These are phyloP conservation scores for Porites lobata DNA, from an alignment of 92 coral and sea anemone species.

Conservation along the genomic window DNA sequence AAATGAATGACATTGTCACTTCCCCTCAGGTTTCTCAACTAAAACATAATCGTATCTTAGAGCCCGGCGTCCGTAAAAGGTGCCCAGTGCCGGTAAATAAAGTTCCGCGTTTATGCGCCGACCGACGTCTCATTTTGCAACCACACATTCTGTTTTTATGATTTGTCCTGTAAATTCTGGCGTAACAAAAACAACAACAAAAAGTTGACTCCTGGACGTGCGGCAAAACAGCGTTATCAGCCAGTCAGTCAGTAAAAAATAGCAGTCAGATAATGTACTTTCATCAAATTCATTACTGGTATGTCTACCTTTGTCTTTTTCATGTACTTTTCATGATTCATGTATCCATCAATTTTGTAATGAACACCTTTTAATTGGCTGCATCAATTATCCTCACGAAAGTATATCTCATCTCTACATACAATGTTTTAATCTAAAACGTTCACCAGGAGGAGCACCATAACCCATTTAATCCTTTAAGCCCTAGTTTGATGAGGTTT, in stretches of 20 bases:
- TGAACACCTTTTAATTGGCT: slow-evolving; percentile 6
- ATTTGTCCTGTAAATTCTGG: not conserved
- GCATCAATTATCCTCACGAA: slow-evolving; percentile 31
- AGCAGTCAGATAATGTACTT: not conserved
- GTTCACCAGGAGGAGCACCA: not conserved
- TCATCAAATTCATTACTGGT: not conserved
- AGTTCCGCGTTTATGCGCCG: too few species aligned
- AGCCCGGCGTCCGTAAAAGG: too few species aligned
- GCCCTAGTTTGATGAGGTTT: not conserved
- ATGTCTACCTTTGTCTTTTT: slow-evolving; percentile 3
- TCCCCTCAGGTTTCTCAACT: not conserved
- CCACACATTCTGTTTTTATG: not conserved
- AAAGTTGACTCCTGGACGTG: not conserved
- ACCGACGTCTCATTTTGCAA: not conserved
- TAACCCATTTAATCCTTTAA: not conserved
- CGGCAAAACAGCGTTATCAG: not conserved
- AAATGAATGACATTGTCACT: not conserved
- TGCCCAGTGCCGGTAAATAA: too few species aligned
- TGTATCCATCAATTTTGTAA: not conserved
- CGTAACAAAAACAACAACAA: not conserved
- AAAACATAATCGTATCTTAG: not conserved
- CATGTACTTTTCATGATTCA: not conserved
- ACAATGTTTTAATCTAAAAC: not conserved
- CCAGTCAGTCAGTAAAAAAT: not conserved
- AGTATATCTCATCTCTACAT: not conserved